These are phyloP conservation scores for Platalea minor DNA, from an alignment of 2,797 vertebrate species.

Conservation along the genomic window DNA sequence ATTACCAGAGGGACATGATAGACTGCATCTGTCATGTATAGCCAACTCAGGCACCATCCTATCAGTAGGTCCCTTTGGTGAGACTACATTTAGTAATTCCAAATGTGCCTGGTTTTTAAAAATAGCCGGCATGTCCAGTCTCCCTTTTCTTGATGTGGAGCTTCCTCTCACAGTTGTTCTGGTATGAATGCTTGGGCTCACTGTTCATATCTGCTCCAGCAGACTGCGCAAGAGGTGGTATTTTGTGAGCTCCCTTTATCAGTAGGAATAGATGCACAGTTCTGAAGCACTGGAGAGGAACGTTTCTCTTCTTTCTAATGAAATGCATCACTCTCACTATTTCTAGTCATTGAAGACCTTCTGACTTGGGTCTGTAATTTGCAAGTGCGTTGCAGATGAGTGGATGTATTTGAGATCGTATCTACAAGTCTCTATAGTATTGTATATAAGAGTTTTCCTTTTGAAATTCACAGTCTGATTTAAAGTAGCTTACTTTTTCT, in stretches of 20 bases:
- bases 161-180: not conserved
- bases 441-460: not conserved
- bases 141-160: not conserved
- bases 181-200: not conserved
- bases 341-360: not conserved
- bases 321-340: not conserved
- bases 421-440: not conserved
- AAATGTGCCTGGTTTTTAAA: not conserved
- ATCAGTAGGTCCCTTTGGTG: not conserved
- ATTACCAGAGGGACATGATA: not conserved
- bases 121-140: not conserved
- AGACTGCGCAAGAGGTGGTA: not conserved
- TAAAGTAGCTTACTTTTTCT: not conserved
- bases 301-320: not conserved
- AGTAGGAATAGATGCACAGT: not conserved
- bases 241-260: not conserved
- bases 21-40: not conserved
- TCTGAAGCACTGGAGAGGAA: not conserved
- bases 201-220: not conserved
- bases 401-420: not conserved
- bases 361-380: not conserved
- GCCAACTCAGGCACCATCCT: not conserved
- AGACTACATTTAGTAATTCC: not conserved
- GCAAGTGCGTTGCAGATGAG: rapidly evolving
- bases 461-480: not conserved